Evolutionary conservation across 2,113 vertebrate genomes (phyloP).

Genomic region (Chloroceryle aenea): DNA sequence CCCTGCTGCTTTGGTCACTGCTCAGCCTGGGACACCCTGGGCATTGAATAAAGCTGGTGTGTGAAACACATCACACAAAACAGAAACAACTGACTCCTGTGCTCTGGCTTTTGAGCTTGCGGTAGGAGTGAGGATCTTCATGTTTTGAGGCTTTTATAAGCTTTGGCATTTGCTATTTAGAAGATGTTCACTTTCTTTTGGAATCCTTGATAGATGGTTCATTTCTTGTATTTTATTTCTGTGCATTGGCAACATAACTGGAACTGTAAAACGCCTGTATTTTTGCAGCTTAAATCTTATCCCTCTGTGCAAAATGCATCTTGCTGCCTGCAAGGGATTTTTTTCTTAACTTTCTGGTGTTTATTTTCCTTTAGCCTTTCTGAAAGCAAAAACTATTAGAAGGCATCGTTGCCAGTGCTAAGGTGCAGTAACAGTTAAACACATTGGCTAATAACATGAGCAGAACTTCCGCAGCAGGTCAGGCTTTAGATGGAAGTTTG

Average conservation of each 20-base stretch:
- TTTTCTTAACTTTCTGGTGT: background rate
- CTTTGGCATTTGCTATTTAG: background rate
- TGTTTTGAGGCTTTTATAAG: background rate
- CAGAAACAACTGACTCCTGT: background rate
- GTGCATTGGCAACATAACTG: background rate
- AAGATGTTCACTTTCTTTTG: background rate
- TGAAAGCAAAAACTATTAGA: background rate
- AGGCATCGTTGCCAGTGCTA: background rate
- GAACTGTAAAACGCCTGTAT: background rate
- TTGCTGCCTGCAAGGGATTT: background rate
- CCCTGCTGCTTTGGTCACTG: background rate
- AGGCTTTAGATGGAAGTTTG: background rate
- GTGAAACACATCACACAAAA: background rate
- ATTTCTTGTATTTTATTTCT: conserved; percentile 27
- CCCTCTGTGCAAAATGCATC: background rate
- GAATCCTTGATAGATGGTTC: conserved; percentile 9
- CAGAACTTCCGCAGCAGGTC: background rate
- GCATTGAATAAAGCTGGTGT: background rate
- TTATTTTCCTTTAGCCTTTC: background rate
- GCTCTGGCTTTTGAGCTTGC: background rate
- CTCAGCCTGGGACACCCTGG: background rate
- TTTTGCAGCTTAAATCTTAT: background rate
- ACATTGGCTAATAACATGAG: background rate
- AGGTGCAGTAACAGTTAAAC: background rate
- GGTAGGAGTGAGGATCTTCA: background rate